Base-by-base conservation (phyloP, 2,888 invertebrate species). In the Drosophila colorata region DNA sequence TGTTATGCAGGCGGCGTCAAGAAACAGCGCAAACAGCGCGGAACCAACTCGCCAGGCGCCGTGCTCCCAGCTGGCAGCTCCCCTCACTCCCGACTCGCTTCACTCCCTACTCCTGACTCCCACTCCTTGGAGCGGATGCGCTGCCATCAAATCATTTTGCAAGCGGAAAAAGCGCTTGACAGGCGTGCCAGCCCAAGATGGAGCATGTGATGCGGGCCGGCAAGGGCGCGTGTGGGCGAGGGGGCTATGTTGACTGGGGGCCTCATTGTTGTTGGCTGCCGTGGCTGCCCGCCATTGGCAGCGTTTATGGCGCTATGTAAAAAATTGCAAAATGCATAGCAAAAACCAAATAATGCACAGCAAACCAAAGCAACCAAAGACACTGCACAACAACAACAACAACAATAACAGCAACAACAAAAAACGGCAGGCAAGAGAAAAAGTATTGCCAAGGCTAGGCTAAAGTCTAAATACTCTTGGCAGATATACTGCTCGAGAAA, bases 61-160 rank as follows among this genome's bases (percentile, higher is more conserved):
- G 28, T 8, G 7, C 25, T 25, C 8, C 7, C 7, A 7, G 25
- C 9, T 28, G 9, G 9, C 28, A 28, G 28, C 28, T 28, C 28
- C 2, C 9, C 8, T n/a, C n/a, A 0, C 28, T 28, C 28, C 9
- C 9, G 9, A 28, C 0, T 28, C 28, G 9, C 2, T 9, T 2
- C 28, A 28, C 8, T 28, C 28, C 8, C 9, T 9, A 20, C 20
- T 37, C 13, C 14, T 43, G 28, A 46, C 57, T 20, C 80, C 80
- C 25, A 49, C 64, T 71, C 75, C 76, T 74, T 71, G 57, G 57
- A 78, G 60, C 80, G 90, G 90, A 90, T 82, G 67, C 74, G 85
- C 82, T 67, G 88, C 89, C 89, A 90, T 90, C 88, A 90, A 90
- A 90, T 88, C 82, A 90, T 87, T 90, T 90, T 87, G 78, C 88